Evolutionary conservation across 92 coral and sea anemone genomes (phyloP), one percentile per base, ranked within the genome.

Genomic region (Parazoanthus swiftii): DNA sequence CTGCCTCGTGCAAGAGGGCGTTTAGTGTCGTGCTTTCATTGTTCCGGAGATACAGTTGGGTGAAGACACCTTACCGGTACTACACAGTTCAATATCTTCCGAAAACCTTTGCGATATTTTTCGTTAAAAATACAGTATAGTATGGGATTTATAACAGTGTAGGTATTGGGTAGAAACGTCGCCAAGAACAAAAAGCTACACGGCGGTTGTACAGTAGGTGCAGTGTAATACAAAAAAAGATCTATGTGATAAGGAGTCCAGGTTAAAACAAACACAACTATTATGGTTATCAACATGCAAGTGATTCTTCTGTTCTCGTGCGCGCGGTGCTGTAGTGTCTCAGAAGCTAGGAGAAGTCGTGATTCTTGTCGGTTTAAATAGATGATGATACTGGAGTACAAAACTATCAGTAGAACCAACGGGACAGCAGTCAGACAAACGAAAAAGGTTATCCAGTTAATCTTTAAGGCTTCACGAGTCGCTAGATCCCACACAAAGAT

Each of bases 261-360:
- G 5, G 82, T 67, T 58, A 43, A 58, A 77, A 77, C 42, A 39
- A 39, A 39, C 42, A 39, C 42, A 39, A 39, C 4, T 44, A 77
- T 44, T 26, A 77, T 26, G 6, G 81, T 44, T 44, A 77, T 14
- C 6, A 77, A 36, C 81, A 77, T 77, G 37, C 35, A 21, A 9
- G 81, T 77, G 38, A 77, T n/a, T 77, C 37, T n/a, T 77, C 56
- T 44, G 81, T 77, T 77, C 58, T 77, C 81, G 15, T 48, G 51
- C 46, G 81, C 81, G 3, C 81, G 81, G 51, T 15, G 81, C 43
- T 77, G 58, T 29, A 77, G 3, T 39, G 43, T 77, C 37, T 77
- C 82, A 46, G 82, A 79, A 79, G 82, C 82, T 9, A 79, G 36
- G 42, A 79, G 82, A 25, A 79, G 82, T 26, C 20, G 82, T 3